Evolutionary conservation across 1,140 invertebrate genomes (phyloP), one percentile per base, ranked within the genome.

Genomic region (Penaeus japonicus): DNA sequence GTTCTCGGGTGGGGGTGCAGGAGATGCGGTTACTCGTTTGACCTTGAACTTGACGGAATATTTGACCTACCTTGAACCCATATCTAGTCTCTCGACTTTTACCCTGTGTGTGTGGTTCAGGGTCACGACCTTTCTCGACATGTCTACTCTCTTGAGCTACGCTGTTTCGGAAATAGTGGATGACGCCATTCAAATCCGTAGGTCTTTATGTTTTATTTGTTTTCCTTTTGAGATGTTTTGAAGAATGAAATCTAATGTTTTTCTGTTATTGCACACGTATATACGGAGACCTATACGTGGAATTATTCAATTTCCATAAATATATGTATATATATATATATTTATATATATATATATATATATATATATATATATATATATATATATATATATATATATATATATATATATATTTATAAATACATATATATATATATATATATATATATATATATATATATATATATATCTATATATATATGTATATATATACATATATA

Each of bases 41-140:
- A 39, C 24, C 17, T 17, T 84, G 32, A 27, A 24, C 18, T 39
- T 84, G 5, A 24, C 22, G 24, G 62, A 84, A 10, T 32, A 20
- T n/a, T 32, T 84, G 27, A 10, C 39, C 12, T 20, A 4, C 22
- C 59, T 35, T 65, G 82, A 35, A n/a, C 35, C 59, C 3, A n/a
- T 32, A 7, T n/a, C 59, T 3, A 20, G 15, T 65, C 59, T 84
- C 18, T 59, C 32, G 35, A n/a, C 20, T 59, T 53, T 84, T 59
- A 84, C 82, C 32, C 30, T 84, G 59, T 84, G 82, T 47, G 4
- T 84, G 32, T 84, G 82, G 82, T 84, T 70, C 55, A 39, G 53
- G 20, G 82, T 47, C 35, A 47, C 32, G 20, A 47, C 59, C 35
- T 84, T 84, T 65, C 82, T 84, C 1, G 82, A 70, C 0, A 24